A percentile compares a stretch with the other conserved stretches of the same genome.
Evolutionary conservation across 1,140 invertebrate genomes (phyloP).

Genomic region (Rhagoletis zephyria): DNA sequence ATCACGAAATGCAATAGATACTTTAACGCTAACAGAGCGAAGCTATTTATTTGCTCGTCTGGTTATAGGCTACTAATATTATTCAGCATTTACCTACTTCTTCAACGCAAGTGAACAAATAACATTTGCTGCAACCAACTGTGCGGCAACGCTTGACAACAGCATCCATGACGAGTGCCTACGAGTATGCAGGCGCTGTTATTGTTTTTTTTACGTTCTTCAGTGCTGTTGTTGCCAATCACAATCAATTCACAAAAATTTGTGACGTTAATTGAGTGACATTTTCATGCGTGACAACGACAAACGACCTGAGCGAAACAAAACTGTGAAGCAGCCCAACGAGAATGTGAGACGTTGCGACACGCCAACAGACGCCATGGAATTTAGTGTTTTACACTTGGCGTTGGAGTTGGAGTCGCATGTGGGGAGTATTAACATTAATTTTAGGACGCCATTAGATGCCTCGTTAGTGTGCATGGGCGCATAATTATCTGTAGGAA

Average conservation of each 20-base stretch:
- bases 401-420: neutral
- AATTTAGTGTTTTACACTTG: neutral
- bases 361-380: neutral
- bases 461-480: constrained; percentile 43
- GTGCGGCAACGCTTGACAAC: neutral
- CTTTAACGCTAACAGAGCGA: neutral
- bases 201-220: no score
- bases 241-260: constrained; percentile 50
- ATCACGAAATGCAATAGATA: constrained; percentile 1
- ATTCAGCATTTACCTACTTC: neutral
- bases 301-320: constrained; percentile 33
- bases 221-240: neutral
- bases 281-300: constrained; percentile 52
- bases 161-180: neutral
- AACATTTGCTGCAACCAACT: neutral
- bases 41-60: neutral
- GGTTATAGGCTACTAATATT: neutral
- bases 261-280: constrained; percentile 50
- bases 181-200: neutral
- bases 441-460: constrained; percentile 39
- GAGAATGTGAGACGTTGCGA: neutral
- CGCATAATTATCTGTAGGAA: constrained; percentile 28
- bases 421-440: constrained; percentile 7
- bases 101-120: neutral
- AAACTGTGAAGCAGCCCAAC: neutral